Conservation (phyloP, 2,797 vertebrate genomes). For the Poecilia velifera region DNA sequence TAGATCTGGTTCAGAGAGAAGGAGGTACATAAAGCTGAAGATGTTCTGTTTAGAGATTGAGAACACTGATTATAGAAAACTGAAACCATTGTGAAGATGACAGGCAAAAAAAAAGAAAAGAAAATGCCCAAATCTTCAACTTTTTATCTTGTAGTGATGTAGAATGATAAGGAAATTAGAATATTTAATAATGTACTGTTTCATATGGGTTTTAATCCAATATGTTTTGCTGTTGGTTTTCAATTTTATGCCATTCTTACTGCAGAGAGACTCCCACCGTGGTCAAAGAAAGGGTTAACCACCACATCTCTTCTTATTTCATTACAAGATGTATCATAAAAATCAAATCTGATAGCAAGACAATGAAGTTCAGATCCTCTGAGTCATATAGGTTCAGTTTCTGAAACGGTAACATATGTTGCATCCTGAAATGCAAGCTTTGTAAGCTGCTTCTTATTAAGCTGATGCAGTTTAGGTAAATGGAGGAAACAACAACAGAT, state of each 20-base stretch:
- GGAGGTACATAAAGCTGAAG: slow-evolving; percentile 38
- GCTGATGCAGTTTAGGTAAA: slow-evolving; percentile 36
- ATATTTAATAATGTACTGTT: slow-evolving; percentile 37
- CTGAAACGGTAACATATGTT: slow-evolving; percentile 65
- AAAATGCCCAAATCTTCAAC: slow-evolving; percentile 35
- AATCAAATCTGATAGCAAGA: slow-evolving; percentile 60
- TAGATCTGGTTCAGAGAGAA: slow-evolving; percentile 45
- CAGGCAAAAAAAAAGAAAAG: slow-evolving; percentile 43
- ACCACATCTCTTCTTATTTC: slow-evolving; percentile 31
- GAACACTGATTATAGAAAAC: slow-evolving; percentile 55
- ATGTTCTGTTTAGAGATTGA: slow-evolving; percentile 28
- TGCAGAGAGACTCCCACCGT: slow-evolving; percentile 51
- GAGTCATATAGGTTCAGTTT: slow-evolving; percentile 56
- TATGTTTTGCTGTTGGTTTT: background rate
- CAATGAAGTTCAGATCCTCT: slow-evolving; percentile 42
- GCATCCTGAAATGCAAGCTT: slow-evolving; percentile 34
- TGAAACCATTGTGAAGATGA: slow-evolving; percentile 44
- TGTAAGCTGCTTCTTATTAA: slow-evolving; percentile 43
- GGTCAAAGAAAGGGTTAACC: slow-evolving; percentile 52
- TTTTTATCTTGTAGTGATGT: slow-evolving; percentile 36
- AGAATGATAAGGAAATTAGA: slow-evolving; percentile 35
- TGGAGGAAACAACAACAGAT: slow-evolving; percentile 39
- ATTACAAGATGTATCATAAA: slow-evolving; percentile 36
- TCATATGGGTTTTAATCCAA: slow-evolving; percentile 23
- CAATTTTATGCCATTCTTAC: background rate